A percentile compares a stretch with the other conserved stretches of the same genome.
phyloP scores from a whole-genome alignment of 2,888 invertebrate genomes.

The Lordiphosa andalusiaca region DNA sequence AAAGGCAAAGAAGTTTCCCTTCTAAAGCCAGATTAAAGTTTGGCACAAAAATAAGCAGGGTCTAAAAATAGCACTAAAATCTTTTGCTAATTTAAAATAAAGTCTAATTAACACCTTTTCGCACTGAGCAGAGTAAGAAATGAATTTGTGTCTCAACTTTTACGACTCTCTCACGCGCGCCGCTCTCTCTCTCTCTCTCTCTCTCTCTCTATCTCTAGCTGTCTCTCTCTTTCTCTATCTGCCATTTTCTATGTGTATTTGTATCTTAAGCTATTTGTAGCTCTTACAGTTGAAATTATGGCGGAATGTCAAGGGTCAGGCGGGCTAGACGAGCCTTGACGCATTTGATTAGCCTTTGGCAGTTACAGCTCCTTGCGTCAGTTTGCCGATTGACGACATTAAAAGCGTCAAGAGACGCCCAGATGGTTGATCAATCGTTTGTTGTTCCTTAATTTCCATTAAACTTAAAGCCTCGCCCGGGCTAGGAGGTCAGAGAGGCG shows the following conservation, averaged over 20 bases:
- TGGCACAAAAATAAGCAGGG: neutral
- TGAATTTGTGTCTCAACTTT: constrained; percentile 11
- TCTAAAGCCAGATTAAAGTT: neutral
- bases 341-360: constrained; percentile 37
- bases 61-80: neutral
- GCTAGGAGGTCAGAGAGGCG: no score
- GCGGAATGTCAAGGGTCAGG: constrained; percentile 50
- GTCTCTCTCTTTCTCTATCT: neutral
- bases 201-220: neutral
- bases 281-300: constrained; percentile 30
- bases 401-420: constrained; percentile 7
- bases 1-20: constrained; percentile 24
- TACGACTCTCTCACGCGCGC: no score
- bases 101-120: no score
- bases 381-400: constrained; percentile 33
- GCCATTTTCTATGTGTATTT: neutral
- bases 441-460: no score
- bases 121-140: constrained; percentile 6
- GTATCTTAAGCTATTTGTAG: constrained; percentile 3
- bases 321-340: constrained; percentile 31
- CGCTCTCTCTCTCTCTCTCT: no score
- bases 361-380: constrained; percentile 7
- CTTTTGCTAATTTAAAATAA: neutral
- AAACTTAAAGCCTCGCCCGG: no score
- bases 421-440: neutral